Conservation (phyloP, 2,797 vertebrate species). For the Liparis tanakae region DNA sequence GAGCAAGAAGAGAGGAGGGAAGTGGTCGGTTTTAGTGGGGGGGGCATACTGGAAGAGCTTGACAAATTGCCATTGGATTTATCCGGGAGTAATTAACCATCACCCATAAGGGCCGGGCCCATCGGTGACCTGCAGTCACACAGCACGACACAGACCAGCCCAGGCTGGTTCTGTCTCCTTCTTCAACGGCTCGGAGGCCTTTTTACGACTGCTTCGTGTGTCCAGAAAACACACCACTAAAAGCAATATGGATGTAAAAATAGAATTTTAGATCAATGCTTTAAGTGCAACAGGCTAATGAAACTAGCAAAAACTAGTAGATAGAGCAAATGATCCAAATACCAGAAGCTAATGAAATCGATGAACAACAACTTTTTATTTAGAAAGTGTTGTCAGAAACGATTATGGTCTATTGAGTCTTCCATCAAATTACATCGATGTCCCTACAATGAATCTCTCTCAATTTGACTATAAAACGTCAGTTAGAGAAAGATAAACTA, state of each 20-base stretch:
- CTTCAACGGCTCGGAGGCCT: neutral
- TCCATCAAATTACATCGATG: too few species aligned
- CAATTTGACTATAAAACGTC: too few species aligned
- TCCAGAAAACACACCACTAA: neutral
- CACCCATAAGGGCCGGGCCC: slow-evolving; percentile 61
- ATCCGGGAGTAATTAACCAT: slow-evolving; percentile 79
- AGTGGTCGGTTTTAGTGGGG: slow-evolving; percentile 51
- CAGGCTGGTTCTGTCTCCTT: slow-evolving; percentile 8
- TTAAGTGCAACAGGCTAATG: neutral
- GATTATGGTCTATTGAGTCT: too few species aligned
- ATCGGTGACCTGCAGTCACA: slow-evolving; percentile 50
- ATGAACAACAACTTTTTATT: too few species aligned
- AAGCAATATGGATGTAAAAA: slow-evolving; percentile 1
- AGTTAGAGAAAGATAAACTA: too few species aligned
- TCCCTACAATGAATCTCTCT: too few species aligned
- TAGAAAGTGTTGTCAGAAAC: too few species aligned
- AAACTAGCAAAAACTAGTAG: too few species aligned
- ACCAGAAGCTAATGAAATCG: too few species aligned
- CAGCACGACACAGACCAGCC: slow-evolving; percentile 12
- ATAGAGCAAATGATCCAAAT: too few species aligned
- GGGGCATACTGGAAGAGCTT: slow-evolving; percentile 63
- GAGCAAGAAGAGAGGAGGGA: slow-evolving; percentile 73
- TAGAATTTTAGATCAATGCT: neutral
- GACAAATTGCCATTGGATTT: slow-evolving; percentile 82
- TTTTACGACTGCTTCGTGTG: slow-evolving; percentile 2